phyloP scores from a whole-genome alignment of 2,113 vertebrate species.

The Gymnarchus niloticus region DNA sequence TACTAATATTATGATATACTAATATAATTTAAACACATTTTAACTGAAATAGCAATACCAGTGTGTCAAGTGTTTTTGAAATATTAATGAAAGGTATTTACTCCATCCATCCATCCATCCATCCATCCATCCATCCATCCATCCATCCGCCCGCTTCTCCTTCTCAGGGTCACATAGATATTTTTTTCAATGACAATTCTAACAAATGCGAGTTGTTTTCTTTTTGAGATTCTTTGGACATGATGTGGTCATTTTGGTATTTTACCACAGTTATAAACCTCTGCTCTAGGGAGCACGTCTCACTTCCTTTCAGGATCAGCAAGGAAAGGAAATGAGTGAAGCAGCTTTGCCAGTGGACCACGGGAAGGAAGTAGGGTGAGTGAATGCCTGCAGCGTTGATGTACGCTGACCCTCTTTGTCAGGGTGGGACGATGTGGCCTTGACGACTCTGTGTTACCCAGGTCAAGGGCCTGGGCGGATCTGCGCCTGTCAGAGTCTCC shows the following conservation, averaged over 20 bases:
- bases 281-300: neutral
- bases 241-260: neutral
- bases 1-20: neutral
- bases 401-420: constrained; percentile 53
- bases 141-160: too few relatives aligned
- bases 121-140: too few relatives aligned
- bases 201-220: neutral
- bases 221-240: neutral
- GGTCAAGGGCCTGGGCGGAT: constrained; percentile 24
- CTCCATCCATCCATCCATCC: too few relatives aligned
- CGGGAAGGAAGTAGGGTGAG: constrained; percentile 61
- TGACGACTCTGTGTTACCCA: constrained; percentile 52
- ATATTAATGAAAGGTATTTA: neutral
- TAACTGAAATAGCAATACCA: neutral
- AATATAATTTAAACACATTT: neutral
- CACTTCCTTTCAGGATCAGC: constrained; percentile 58
- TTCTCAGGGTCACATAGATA: too few relatives aligned
- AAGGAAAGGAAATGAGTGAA: constrained; percentile 60
- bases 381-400: constrained; percentile 45
- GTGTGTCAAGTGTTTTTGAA: neutral
- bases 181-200: too few relatives aligned
- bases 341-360: constrained; percentile 56
- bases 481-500: neutral
- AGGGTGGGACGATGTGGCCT: constrained; percentile 58
- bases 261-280: neutral